Evolutionary conservation across 2,797 vertebrate genomes (phyloP).

Genomic region (Cercopithecus hamlyni): DNA sequence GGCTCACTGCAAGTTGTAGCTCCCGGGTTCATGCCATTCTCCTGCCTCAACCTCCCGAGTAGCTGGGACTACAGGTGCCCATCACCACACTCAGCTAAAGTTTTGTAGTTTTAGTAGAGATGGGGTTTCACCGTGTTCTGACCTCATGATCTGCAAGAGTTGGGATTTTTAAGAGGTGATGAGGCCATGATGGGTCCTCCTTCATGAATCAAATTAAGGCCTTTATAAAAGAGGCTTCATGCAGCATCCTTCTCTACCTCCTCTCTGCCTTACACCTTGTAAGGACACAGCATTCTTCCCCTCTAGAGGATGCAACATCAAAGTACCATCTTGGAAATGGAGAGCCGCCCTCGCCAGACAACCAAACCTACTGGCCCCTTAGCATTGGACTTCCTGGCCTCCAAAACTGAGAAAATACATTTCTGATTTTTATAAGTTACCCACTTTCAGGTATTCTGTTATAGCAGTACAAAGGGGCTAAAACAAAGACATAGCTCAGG

Average conservation of each 20-base stretch:
- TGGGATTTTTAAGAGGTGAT: background rate
- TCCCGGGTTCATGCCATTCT: too few relatives aligned
- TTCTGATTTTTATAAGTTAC: background rate
- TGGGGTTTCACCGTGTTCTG: too few relatives aligned
- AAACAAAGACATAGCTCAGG: background rate
- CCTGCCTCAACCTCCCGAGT: too few relatives aligned
- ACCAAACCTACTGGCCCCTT: too few relatives aligned
- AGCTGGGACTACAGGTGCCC: too few relatives aligned
- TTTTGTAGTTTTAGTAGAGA: too few relatives aligned
- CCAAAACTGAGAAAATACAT: background rate
- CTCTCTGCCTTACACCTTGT: too few relatives aligned
- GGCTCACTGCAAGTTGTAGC: too few relatives aligned
- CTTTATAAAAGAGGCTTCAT: background rate
- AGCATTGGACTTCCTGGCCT: background rate
- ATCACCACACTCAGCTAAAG: too few relatives aligned
- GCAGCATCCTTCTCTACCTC: background rate
- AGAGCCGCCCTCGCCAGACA: background rate
- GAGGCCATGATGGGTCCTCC: background rate
- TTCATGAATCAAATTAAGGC: background rate
- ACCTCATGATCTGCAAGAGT: too few relatives aligned
- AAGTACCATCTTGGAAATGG: background rate
- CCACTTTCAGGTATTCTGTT: background rate
- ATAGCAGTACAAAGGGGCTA: background rate
- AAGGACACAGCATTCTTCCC: background rate
- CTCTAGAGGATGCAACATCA: background rate